A percentile compares a stretch with the other conserved stretches of the same genome.
Evolutionary conservation across 2,797 vertebrate species (phyloP).

Genomic region (Dicrostonyx torquatus): DNA sequence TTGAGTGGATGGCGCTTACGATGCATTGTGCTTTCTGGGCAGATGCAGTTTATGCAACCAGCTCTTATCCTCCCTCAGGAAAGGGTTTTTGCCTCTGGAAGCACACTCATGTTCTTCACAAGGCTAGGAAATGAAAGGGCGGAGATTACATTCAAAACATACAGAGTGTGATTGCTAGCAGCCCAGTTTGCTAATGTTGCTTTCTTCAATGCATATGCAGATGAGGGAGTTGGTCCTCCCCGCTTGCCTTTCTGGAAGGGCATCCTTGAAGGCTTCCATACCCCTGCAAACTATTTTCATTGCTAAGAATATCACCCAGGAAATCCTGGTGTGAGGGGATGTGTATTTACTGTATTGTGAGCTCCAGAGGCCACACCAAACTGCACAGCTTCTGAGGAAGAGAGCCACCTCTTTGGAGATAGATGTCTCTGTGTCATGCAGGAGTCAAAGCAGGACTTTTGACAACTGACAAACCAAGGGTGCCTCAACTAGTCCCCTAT

Average conservation of each 20-base stretch:
- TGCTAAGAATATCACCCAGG: slow-evolving; percentile 52
- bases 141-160: background rate
- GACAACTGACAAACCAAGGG: background rate
- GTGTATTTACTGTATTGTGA: background rate
- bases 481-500: background rate
- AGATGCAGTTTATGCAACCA: slow-evolving; percentile 25
- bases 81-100: slow-evolving; percentile 29
- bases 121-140: slow-evolving; percentile 27
- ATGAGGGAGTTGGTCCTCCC: slow-evolving; percentile 3
- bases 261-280: slow-evolving; percentile 56
- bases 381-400: background rate
- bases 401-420: background rate
- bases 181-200: background rate
- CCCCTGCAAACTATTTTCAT: slow-evolving; percentile 60
- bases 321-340: background rate
- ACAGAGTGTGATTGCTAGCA: background rate
- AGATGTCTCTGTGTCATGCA: background rate
- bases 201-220: slow-evolving; percentile 17
- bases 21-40: slow-evolving; percentile 35
- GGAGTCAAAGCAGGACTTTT: background rate
- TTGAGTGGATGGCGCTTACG: background rate
- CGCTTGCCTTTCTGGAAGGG: slow-evolving; percentile 50
- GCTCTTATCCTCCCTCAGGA: background rate
- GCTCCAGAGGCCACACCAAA: background rate
- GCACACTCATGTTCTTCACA: background rate